Base-by-base conservation (phyloP, 1,140 invertebrate genomes). In the Procambarus clarkii region DNA sequence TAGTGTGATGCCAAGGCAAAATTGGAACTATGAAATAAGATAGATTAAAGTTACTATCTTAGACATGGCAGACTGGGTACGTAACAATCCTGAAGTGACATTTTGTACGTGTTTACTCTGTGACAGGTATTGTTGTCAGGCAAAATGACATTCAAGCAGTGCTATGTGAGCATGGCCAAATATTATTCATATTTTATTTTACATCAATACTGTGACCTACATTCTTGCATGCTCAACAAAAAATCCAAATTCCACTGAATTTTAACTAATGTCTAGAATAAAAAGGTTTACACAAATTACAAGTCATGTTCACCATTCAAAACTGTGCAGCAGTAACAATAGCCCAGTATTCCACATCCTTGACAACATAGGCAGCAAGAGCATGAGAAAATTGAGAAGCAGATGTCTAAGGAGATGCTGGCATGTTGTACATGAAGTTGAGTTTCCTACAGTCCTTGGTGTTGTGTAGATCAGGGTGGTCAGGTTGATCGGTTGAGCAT, bases 361-460 rank as follows among this genome's bases (percentile, higher is more conserved):
- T 83, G 88, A 83, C 88, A 90, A 34, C 80, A 84, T 64, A 83
- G 88, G 80, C 80, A 90, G 74, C 69, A 11, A 84, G 24, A 84
- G 45, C 81, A 90, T n/a, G 54, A 60, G n/a, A 60, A 24, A 21
- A 48, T 80, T 54, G 21, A 48, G 15, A 24, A 64, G 24, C 78
- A 76, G 71, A 60, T 15, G 77, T 64, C 76, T 91, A 91, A 44
- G 89, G 89, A 18, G 89, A 91, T 11, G 82, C 89, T 79, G 89
- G 77, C 58, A 91, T 64, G 58, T 91, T 91, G 69, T 91, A 91
- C 89, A 91, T 91, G 50, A 91, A 91, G 54, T 91, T 85, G 44
- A 91, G 83, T 91, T 91, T 91, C 89, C 89, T 91, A 91, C 89
- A 91, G 77, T 91, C 89, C 89, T 91, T 91, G 76, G 89, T 86